A percentile compares a stretch with the other conserved stretches of the same genome.
These are phyloP conservation scores for Seladonia tumulorum DNA, from an alignment of 2,888 invertebrate species.

Conservation along the genomic window DNA sequence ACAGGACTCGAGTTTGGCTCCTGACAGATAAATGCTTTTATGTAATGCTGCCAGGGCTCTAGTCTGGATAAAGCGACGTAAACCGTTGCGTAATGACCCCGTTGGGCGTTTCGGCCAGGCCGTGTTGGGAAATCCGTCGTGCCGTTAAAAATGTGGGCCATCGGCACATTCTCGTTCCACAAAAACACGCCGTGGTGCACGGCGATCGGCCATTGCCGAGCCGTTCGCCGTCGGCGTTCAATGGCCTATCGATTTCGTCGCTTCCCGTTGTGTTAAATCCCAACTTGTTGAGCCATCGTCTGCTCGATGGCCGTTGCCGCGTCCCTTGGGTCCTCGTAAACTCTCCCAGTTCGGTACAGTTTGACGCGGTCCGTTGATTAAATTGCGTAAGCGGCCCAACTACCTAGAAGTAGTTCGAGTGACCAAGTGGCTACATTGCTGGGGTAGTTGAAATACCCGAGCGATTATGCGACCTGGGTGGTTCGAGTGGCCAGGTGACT, in stretches of 20 bases:
- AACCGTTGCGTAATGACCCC: slow-evolving; percentile 64
- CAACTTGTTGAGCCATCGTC: neutral
- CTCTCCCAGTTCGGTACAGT: neutral
- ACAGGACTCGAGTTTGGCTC: slow-evolving; percentile 50
- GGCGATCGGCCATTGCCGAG: slow-evolving; percentile 20
- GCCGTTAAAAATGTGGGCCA: slow-evolving; percentile 77
- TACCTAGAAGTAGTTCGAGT: neutral
- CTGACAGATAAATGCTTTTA: slow-evolving; percentile 61
- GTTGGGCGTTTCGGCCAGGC: slow-evolving; percentile 65
- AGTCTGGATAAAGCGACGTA: slow-evolving; percentile 68
- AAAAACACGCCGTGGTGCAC: slow-evolving; percentile 62
- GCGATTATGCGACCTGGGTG: neutral
- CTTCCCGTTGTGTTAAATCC: neutral
- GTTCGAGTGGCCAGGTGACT: neutral
- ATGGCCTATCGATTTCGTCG: neutral
- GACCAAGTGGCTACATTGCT: neutral
- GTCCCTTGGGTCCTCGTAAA: neutral
- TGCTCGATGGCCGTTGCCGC: neutral
- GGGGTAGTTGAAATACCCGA: neutral
- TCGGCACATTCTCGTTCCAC: slow-evolving; percentile 69
- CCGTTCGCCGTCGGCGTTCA: slow-evolving; percentile 2
- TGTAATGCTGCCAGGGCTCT: slow-evolving; percentile 63
- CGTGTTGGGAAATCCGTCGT: slow-evolving; percentile 70
- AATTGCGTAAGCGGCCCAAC: neutral
- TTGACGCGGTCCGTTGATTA: neutral